These are phyloP conservation scores for Eulithis testata DNA, from an alignment of 2,888 invertebrate species.

Conservation along the genomic window DNA sequence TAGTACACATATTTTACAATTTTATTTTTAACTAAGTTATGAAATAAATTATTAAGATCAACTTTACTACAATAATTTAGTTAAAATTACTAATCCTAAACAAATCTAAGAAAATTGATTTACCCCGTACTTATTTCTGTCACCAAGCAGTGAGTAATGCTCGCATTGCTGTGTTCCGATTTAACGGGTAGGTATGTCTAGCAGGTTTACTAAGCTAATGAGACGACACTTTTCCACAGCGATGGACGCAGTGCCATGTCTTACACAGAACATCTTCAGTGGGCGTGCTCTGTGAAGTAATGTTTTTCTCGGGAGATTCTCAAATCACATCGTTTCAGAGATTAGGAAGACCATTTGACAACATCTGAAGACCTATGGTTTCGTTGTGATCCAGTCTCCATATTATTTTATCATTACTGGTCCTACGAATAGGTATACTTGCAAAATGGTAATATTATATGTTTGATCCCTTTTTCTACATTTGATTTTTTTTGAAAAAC, in stretches of 20 bases:
- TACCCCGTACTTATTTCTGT: too few species aligned
- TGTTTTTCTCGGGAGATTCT: not conserved
- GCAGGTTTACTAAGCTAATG: too few species aligned
- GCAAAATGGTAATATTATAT: not conserved
- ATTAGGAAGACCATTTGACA: conserved; percentile 6
- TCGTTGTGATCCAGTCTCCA: conserved; percentile 14
- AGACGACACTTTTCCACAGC: too few species aligned
- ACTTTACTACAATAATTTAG: not conserved
- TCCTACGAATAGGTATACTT: not conserved
- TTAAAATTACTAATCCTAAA: not conserved
- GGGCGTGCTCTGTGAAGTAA: too few species aligned
- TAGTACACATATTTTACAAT: conserved; percentile 21
- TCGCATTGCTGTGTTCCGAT: too few species aligned
- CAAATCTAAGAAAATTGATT: too few species aligned
- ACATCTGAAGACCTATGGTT: not conserved
- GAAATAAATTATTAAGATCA: not conserved
- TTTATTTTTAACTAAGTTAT: conserved; percentile 4
- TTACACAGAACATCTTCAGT: too few species aligned
- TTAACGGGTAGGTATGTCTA: too few species aligned
- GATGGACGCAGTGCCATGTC: too few species aligned
- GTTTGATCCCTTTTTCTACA: not conserved
- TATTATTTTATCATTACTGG: not conserved
- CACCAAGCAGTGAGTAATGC: too few species aligned
- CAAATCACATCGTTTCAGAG: conserved; percentile 21
- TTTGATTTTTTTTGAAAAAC: not conserved